Base-by-base conservation (phyloP, 2,888 invertebrate genomes). In the Synergus laeviventris region DNA sequence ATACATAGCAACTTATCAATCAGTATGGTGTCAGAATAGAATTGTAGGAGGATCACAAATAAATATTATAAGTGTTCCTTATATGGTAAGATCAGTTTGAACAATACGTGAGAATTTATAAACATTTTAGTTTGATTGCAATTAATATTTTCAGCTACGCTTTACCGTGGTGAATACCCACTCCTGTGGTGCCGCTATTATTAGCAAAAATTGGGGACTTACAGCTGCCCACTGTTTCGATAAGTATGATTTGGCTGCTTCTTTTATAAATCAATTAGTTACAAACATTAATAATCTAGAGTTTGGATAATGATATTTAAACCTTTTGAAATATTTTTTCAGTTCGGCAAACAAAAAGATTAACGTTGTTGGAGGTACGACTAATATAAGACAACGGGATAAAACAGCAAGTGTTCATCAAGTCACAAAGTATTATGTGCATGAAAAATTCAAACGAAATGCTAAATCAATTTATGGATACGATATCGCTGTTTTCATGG, bases 221-320 rank as follows among this genome's bases (percentile, higher is more conserved):
- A 94, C 94, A 0, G 94, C 94, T 16, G 94, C 94, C 1, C 94
- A 94, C 84, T 94, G 94, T 81, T 87, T 92, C 61, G 78, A 84
- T 24, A 90, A 91, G 93, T 64, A 14, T 42, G 21, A 39, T 4
- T 39, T 9, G n/a, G 18, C 31, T 7, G 93, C 16, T 38, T 18
- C 8, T 36, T 5, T 16, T 11, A 18, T 11, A 38, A 18, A 38
- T 9, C 2, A 12, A 38, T 36, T 62, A 1, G 5, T 1, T 9
- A 12, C 11, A 18, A 31, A 38, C 3, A 18, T n/a, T 11, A 16
- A 39, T n/a, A 2, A 12, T 39, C n/a, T 36, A 12, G 3, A 3
- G 16, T 4, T n/a, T 11, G 1, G 1, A 38, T 16, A 2, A 36
- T 36, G 16, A 38, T 38, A 16, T 61, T 61, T 61, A 45, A 16